Evolutionary conservation across 2,888 invertebrate genomes (phyloP).

Genomic region (Ochropacha duplaris): DNA sequence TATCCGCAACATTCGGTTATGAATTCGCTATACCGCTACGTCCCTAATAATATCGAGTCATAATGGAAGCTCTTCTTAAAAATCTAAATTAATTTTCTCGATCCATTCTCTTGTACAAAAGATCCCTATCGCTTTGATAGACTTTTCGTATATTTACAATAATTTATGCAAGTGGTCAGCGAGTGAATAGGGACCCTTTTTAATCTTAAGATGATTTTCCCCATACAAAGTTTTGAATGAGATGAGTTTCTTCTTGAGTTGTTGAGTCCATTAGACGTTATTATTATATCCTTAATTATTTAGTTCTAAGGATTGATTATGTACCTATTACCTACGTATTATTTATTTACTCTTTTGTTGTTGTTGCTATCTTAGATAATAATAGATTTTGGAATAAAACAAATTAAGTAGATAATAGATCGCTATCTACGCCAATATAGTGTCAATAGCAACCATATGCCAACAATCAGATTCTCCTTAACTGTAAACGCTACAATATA

Average conservation of each 20-base stretch:
- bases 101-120: slow-evolving; percentile 64
- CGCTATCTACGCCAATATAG: too few species aligned
- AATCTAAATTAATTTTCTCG: slow-evolving; percentile 75
- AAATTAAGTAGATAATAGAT: too few species aligned
- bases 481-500: not conserved
- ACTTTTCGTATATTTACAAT: slow-evolving; percentile 57
- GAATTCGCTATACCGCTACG: slow-evolving; percentile 10
- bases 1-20: not conserved
- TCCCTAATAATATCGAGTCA: slow-evolving; percentile 36
- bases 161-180: slow-evolving; percentile 82
- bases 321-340: too few species aligned
- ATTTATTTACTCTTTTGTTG: too few species aligned
- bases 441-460: too few species aligned
- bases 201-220: slow-evolving; percentile 68
- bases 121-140: slow-evolving; percentile 68
- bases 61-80: slow-evolving; percentile 39
- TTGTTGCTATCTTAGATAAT: too few species aligned
- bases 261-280: slow-evolving; percentile 5
- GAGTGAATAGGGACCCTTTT: slow-evolving; percentile 57
- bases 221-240: slow-evolving; percentile 18
- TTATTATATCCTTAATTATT: not conserved
- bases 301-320: not conserved
- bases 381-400: too few species aligned
- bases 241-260: slow-evolving; percentile 1
- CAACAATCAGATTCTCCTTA: too few species aligned